Conservation (phyloP, 1,140 invertebrate genomes). For the Heliconius melpomene region DNA sequence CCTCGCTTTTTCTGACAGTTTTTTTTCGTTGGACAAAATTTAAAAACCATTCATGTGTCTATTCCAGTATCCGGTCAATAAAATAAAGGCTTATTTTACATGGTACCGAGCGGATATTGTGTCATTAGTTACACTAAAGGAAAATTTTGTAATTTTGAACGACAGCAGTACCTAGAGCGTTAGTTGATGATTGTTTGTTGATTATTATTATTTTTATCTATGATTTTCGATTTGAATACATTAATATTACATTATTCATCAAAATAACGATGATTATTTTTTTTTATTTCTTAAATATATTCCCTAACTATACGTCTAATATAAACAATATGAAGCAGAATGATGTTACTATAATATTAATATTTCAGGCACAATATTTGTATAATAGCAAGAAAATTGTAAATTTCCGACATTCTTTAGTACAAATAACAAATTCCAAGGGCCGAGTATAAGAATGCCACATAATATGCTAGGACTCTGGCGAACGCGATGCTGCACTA, state of each 20-base stretch:
- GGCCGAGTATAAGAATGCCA: neutral
- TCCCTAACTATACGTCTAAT: too few species aligned
- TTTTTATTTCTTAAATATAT: too few species aligned
- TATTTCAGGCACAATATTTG: neutral
- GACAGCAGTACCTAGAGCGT: neutral
- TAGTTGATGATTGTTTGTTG: neutral
- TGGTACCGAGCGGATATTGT: constrained; percentile 34
- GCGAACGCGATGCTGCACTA: neutral
- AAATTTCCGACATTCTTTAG: neutral
- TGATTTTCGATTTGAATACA: too few species aligned
- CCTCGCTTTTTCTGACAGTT: constrained; percentile 56
- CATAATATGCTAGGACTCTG: neutral
- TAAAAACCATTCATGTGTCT: constrained; percentile 60
- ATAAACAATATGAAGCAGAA: too few species aligned
- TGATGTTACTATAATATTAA: too few species aligned
- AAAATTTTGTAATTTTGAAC: neutral
- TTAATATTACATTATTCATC: too few species aligned
- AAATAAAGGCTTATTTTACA: constrained; percentile 49
- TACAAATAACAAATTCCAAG: neutral
- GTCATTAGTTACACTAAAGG: constrained; percentile 25
- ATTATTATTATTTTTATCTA: too few species aligned
- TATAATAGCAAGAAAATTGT: neutral
- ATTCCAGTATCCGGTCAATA: constrained; percentile 57
- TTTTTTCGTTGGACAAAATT: constrained; percentile 59
- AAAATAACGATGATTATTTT: too few species aligned